A percentile compares a stretch with the other conserved stretches of the same genome.
These are phyloP conservation scores for Sandelia bainsii DNA, from an alignment of 2,797 vertebrate genomes.

Conservation along the genomic window DNA sequence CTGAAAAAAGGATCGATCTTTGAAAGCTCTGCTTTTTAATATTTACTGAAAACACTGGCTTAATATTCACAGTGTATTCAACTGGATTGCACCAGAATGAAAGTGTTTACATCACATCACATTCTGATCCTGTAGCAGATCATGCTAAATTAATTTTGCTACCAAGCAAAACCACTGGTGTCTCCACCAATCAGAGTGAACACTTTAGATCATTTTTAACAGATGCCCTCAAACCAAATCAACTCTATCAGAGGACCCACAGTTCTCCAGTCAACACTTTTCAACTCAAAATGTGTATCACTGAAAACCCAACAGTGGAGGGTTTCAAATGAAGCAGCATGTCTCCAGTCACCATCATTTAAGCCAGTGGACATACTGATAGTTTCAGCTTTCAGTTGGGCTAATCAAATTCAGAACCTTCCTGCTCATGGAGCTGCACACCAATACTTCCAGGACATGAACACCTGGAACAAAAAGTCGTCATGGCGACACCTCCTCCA, in stretches of 20 bases:
- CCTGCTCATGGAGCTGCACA: neutral
- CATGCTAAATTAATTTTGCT: neutral
- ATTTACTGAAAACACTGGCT: slow-evolving; percentile 31
- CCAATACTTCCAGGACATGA: slow-evolving; percentile 6
- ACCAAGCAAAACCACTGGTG: neutral
- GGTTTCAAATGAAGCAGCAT: neutral
- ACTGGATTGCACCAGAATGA: neutral
- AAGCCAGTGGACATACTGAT: slow-evolving; percentile 6
- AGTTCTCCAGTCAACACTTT: neutral
- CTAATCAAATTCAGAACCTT: slow-evolving; percentile 9
- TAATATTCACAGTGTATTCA: neutral
- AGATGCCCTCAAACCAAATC: neutral
- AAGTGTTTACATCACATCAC: neutral
- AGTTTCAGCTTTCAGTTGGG: neutral
- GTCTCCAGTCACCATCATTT: neutral
- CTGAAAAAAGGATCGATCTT: neutral
- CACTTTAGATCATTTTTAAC: slow-evolving; percentile 3
- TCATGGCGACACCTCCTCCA: slow-evolving; percentile 22
- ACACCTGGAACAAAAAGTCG: slow-evolving; percentile 16
- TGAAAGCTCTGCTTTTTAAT: slow-evolving; percentile 42
- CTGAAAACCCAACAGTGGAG: neutral
- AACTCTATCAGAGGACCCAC: neutral
- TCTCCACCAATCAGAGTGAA: slow-evolving; percentile 10
- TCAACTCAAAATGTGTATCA: neutral
- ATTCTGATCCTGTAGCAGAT: neutral